A percentile compares a stretch with the other conserved stretches of the same genome.
Conservation (phyloP, 2,797 vertebrate genomes). For the Pyrocephalus nanus region DNA sequence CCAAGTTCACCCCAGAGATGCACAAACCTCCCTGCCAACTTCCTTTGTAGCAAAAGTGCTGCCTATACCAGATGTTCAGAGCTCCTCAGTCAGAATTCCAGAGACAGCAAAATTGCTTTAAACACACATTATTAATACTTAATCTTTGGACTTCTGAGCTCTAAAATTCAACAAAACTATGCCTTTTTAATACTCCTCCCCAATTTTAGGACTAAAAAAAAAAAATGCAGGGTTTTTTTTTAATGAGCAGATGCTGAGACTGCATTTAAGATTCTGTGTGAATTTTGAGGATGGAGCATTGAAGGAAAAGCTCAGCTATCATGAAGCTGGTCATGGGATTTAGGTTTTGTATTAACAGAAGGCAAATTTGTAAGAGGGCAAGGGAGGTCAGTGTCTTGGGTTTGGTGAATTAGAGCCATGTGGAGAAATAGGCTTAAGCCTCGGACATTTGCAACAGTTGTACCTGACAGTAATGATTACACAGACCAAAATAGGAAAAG, state of each 20-base stretch:
- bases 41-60: not conserved
- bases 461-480: not conserved
- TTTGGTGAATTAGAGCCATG: not conserved
- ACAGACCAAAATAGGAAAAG: not conserved
- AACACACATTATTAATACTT: not conserved
- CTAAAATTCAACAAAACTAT: not conserved
- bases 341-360: not conserved
- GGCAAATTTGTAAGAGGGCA: not conserved
- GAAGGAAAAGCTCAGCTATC: not conserved
- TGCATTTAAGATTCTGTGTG: not conserved
- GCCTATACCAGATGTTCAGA: conserved; percentile 23
- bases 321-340: not conserved
- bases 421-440: not conserved
- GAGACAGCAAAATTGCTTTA: not conserved
- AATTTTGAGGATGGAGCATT: not conserved
- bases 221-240: not conserved
- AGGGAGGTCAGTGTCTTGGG: not conserved
- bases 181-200: not conserved
- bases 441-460: not conserved
- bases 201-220: not conserved
- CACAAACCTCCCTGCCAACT: not conserved
- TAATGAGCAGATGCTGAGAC: not conserved
- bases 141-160: not conserved
- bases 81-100: not conserved
- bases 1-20: not conserved